Evolutionary conservation across 2,888 invertebrate genomes (phyloP).

Genomic region (Pristionchus exspectatus): DNA sequence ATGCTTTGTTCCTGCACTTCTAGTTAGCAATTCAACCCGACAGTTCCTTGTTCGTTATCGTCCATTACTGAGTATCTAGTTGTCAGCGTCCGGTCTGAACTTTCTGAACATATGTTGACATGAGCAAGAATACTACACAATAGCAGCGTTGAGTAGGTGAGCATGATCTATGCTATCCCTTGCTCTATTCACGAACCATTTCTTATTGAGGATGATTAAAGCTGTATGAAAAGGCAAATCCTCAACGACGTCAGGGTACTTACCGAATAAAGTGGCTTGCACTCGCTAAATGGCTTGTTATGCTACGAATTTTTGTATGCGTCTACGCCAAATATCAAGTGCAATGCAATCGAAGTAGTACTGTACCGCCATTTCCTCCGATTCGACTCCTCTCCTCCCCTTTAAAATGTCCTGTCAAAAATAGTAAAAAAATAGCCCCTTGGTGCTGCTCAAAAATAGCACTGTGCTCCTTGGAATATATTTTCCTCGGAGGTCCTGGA

Average conservation of each 20-base stretch:
- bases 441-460: too few relatives aligned
- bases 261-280: neutral
- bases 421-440: too few relatives aligned
- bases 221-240: neutral
- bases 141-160: too few relatives aligned
- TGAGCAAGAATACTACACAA: too few relatives aligned
- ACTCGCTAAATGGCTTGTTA: neutral
- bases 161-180: too few relatives aligned
- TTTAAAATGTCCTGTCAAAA: neutral
- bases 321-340: neutral
- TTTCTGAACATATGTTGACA: too few relatives aligned
- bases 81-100: too few relatives aligned
- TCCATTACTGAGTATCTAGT: neutral
- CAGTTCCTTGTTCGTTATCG: neutral
- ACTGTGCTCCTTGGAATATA: too few relatives aligned
- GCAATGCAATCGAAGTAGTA: neutral
- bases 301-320: neutral
- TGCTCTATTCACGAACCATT: too few relatives aligned
- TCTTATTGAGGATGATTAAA: too few relatives aligned
- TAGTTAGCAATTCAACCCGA: neutral
- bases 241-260: neutral
- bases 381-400: neutral
- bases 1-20: too few relatives aligned
- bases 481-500: too few relatives aligned
- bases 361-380: neutral